These are phyloP conservation scores for Pteropus rufus DNA, from an alignment of 2,797 vertebrate species.

Conservation along the genomic window DNA sequence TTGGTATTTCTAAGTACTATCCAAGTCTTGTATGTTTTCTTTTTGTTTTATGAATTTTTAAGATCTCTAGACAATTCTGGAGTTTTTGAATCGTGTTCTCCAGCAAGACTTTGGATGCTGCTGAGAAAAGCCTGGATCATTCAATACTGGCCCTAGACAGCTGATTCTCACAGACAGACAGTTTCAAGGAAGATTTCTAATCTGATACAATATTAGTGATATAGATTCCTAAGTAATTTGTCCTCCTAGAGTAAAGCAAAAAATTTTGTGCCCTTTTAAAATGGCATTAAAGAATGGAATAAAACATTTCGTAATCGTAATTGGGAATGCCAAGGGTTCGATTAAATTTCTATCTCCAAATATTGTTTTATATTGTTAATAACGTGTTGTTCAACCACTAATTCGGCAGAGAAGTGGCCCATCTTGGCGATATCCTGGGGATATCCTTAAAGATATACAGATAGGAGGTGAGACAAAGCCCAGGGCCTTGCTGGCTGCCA, in stretches of 20 bases:
- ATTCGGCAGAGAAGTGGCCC: background rate
- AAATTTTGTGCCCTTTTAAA: conserved; percentile 64
- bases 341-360: conserved; percentile 23
- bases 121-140: conserved; percentile 66
- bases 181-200: conserved; percentile 72
- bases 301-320: background rate
- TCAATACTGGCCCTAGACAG: conserved; percentile 68
- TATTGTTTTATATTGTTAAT: background rate
- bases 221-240: conserved; percentile 70
- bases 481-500: too few relatives aligned
- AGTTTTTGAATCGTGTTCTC: conserved; percentile 67
- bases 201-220: conserved; percentile 59
- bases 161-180: conserved; percentile 66
- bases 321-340: background rate
- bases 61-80: background rate
- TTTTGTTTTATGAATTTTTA: conserved; percentile 35
- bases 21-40: background rate
- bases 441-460: background rate
- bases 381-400: background rate
- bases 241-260: conserved; percentile 74
- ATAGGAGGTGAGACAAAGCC: background rate
- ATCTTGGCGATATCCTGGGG: background rate
- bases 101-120: conserved; percentile 62
- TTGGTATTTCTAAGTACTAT: conserved; percentile 44
- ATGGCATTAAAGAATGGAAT: background rate